Conservation (phyloP, 2,888 invertebrate species). For the Metacarcinus magister region DNA sequence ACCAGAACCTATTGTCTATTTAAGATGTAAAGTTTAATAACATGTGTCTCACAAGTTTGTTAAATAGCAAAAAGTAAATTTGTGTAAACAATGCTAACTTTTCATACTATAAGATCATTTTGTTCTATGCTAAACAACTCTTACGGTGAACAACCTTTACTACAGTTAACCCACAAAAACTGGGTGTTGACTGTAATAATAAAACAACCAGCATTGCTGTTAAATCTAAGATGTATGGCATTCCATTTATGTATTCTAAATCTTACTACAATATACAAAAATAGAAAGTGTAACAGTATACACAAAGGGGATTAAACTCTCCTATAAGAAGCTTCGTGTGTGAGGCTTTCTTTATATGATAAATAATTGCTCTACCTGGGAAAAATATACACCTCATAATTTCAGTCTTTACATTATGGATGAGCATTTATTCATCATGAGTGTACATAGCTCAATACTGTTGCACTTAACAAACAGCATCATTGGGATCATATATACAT, state of each 20-base stretch:
- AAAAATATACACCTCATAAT: background rate
- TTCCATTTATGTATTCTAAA: background rate
- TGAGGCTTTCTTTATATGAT: constrained; percentile 18
- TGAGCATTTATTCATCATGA: constrained; percentile 13
- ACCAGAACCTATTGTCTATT: background rate
- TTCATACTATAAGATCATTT: background rate
- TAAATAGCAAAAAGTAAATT: background rate
- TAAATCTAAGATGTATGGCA: background rate
- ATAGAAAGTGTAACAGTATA: constrained; percentile 44
- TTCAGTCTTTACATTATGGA: background rate
- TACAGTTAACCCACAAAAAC: too few species aligned
- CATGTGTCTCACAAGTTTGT: background rate
- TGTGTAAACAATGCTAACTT: background rate
- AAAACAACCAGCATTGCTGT: background rate
- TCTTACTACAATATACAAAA: constrained; percentile 54
- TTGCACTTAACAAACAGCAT: background rate
- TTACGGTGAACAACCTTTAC: background rate
- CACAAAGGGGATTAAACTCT: background rate
- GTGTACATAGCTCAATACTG: background rate
- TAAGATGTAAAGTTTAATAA: background rate
- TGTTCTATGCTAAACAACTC: background rate
- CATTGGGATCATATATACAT: background rate
- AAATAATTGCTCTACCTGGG: background rate
- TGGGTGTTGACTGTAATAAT: background rate
- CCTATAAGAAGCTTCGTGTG: background rate